These are phyloP conservation scores for Zoroaster sp. DNA, from an alignment of 53 echinoderm and acorn worm species.

Conservation along the genomic window DNA sequence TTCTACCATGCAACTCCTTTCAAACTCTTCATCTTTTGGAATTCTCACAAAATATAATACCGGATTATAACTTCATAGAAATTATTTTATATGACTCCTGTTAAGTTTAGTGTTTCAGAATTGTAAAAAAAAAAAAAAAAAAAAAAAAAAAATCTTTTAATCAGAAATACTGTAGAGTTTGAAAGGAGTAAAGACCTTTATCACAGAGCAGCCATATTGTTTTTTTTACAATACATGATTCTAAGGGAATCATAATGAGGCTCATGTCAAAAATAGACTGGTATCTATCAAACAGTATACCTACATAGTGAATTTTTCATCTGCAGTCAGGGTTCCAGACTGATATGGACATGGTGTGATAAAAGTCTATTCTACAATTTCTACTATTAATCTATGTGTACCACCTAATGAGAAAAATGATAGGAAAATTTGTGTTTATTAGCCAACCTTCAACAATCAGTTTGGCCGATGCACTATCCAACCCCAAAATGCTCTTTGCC, in stretches of 20 bases:
- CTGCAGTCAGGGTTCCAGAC: neutral
- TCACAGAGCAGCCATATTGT: neutral
- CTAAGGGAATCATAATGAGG: neutral
- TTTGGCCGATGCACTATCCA: conserved; percentile 56
- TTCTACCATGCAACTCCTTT: too few species aligned
- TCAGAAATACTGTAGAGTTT: neutral
- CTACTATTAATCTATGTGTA: neutral
- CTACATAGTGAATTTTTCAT: neutral
- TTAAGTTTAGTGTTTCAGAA: too few species aligned
- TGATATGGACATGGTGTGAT: neutral
- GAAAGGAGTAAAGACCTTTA: neutral
- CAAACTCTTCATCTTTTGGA: too few species aligned
- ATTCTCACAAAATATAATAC: too few species aligned
- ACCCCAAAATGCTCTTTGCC: conserved; percentile 45
- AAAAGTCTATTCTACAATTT: neutral
- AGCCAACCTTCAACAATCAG: conserved; percentile 60
- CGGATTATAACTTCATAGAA: too few species aligned
- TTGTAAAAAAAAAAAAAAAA: too few species aligned
- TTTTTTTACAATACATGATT: neutral
- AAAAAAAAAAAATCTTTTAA: too few species aligned
- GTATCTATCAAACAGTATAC: neutral
- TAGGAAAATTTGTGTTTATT: neutral
- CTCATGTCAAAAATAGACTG: neutral
- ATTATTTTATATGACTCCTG: too few species aligned
- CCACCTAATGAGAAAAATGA: neutral